Conservation (phyloP, 2,888 invertebrate species). For the Conops quadrifasciatus region DNA sequence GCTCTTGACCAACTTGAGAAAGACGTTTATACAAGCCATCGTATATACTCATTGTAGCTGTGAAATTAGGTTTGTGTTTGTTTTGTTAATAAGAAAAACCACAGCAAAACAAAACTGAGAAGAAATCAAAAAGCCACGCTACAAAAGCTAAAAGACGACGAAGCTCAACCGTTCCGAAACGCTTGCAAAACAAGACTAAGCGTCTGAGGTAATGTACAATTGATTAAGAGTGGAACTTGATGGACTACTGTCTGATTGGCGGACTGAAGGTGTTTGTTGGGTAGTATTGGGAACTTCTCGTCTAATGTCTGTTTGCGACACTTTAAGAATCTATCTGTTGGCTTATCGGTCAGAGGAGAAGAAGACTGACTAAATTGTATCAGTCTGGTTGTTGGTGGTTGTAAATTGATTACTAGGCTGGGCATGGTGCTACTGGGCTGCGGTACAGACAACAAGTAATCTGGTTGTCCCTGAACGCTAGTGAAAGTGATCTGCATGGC, state of each 20-base stretch:
- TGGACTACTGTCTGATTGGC: slow-evolving; percentile 5
- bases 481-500: slow-evolving; percentile 39
- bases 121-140: not conserved
- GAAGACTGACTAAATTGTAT: not conserved
- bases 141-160: not conserved
- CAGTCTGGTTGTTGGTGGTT: slow-evolving; percentile 4
- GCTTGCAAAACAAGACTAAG: slow-evolving; percentile 53
- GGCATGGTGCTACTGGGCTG: slow-evolving; percentile 15
- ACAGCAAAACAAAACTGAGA: slow-evolving; percentile 31
- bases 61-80: slow-evolving; percentile 14
- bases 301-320: not conserved
- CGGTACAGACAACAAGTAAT: slow-evolving; percentile 2
- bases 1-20: slow-evolving; percentile 77
- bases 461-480: slow-evolving; percentile 40
- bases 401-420: slow-evolving; percentile 14
- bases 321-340: not conserved
- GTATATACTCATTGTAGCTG: slow-evolving; percentile 67
- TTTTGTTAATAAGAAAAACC: slow-evolving; percentile 28
- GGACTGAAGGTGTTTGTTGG: slow-evolving; percentile 9
- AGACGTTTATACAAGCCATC: slow-evolving; percentile 68
- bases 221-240: slow-evolving; percentile 31
- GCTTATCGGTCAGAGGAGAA: not conserved
- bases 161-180: slow-evolving; percentile 50
- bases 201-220: slow-evolving; percentile 34
- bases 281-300: not conserved